Base-by-base conservation (phyloP, 2,888 invertebrate genomes). In the Tipula confusa region DNA sequence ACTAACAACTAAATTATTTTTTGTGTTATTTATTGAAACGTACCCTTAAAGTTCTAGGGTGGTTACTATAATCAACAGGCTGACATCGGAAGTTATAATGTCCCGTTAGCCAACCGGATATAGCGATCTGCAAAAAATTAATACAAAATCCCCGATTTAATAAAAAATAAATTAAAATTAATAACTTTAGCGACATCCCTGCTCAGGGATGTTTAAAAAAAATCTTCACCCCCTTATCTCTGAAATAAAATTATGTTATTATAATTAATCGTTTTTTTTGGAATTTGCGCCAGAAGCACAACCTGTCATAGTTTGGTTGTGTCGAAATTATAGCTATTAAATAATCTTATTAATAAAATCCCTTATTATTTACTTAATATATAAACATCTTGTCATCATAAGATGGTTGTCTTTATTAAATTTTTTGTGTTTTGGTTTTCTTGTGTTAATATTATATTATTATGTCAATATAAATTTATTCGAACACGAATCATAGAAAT, bases 21-120 rank as follows among this genome's bases (percentile, higher is more conserved):
- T 64, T 64, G 64, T 64, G 64, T 64, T 64, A 64, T 64, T 64
- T 64, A 64, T 64, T 13, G 13, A 24, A 36, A 89, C 89, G 87
- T 94, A 98, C 98, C 94, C 96, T 93, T 91, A 97, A 91, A 88
- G 97, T 96, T 92, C 94, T 94, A 89, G 96, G 95, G 92, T 94
- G 93, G 91, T 94, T 94, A 90, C 96, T 95, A 93, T 97, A 96
- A 93, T 98, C 97, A 90, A 98, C 97, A 88, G 97, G 97, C 92
- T 98, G 97, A 93, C 98, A 98, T 90, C 95, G 94, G 91, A 95
- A 94, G 92, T 94, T 97, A 94, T 98, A 98, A 90, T 96, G 95
- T 90, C 96, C 96, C 90, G 95, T 95, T 91, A 97, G 93, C 98
- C 98, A 98, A 90, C 98, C 98, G 89, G 95, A 93, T 92, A 94